phyloP scores from a whole-genome alignment of 2,113 vertebrate species.

The Oncorhynchus keta region DNA sequence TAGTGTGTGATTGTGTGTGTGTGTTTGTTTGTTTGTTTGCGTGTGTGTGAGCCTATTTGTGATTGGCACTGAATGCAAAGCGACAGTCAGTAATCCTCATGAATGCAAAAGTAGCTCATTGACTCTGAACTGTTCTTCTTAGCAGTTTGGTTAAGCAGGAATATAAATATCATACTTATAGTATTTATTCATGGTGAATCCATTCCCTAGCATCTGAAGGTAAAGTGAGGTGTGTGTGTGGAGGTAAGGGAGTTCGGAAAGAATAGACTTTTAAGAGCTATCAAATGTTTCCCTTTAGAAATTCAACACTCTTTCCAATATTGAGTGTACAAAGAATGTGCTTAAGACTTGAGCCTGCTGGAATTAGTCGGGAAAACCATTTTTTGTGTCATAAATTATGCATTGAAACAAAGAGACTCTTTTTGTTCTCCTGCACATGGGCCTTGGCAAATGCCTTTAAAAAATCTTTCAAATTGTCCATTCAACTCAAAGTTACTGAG shows the following conservation, averaged over 20 bases:
- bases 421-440: conserved; percentile 83
- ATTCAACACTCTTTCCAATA: conserved; percentile 76
- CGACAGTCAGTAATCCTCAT: conserved; percentile 78
- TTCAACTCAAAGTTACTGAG: conserved; percentile 99
- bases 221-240: conserved; percentile 51
- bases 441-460: conserved; percentile 92
- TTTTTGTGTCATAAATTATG: conserved; percentile 99
- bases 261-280: conserved; percentile 62
- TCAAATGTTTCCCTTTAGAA: conserved; percentile 79
- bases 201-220: conserved; percentile 64
- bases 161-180: conserved; percentile 75
- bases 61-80: conserved; percentile 79
- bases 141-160: conserved; percentile 76
- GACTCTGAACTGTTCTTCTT: conserved; percentile 79
- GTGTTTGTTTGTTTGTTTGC: conserved; percentile 46
- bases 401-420: conserved; percentile 98
- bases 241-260: conserved; percentile 29
- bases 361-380: conserved; percentile 93
- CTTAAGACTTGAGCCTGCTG: conserved; percentile 85
- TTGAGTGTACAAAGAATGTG: conserved; percentile 75
- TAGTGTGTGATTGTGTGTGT: conserved; percentile 3
- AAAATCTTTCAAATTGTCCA: conserved; percentile 99
- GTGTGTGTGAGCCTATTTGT: conserved; percentile 52
- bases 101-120: conserved; percentile 78
- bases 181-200: conserved; percentile 72